phyloP scores from a whole-genome alignment of 2,113 vertebrate species.

The Mustela nigripes region DNA sequence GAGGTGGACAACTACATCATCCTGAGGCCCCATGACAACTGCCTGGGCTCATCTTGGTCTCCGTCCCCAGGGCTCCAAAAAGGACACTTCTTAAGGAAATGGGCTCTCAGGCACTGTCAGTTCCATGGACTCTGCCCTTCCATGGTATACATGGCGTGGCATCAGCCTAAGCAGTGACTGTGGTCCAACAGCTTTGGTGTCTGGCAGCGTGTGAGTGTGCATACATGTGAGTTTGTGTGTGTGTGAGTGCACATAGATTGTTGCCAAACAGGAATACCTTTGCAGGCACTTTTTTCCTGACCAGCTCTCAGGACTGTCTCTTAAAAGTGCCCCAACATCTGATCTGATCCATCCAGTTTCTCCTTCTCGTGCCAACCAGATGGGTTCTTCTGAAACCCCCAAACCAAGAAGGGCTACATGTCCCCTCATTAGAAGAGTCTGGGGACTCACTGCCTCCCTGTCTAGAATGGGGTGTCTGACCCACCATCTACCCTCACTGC shows the following conservation, averaged over 20 bases:
- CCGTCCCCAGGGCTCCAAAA: neutral
- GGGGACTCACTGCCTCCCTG: neutral
- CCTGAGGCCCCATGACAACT: neutral
- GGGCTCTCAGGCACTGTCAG: neutral
- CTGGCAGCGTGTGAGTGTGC: neutral
- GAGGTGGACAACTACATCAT: neutral
- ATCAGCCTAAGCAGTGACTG: neutral
- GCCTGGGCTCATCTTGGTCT: neutral
- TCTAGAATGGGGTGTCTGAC: neutral
- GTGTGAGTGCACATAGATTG: neutral
- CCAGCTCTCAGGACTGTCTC: neutral
- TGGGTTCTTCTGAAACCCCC: neutral
- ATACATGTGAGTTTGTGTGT: neutral
- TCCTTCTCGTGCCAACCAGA: neutral
- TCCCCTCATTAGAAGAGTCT: neutral
- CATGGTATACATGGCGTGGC: neutral
- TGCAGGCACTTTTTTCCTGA: neutral
- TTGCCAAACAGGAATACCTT: neutral
- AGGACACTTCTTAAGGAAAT: neutral
- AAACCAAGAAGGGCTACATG: neutral
- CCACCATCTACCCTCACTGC: neutral
- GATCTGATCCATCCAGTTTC: neutral
- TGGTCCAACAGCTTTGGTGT: neutral
- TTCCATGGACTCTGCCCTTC: neutral
- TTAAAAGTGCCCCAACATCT: neutral